Percentiles rank a stretch among this genome's conserved stretches.
Evolutionary conservation across 2,888 invertebrate genomes (phyloP).

Genomic region (Malthinus flaveolus): DNA sequence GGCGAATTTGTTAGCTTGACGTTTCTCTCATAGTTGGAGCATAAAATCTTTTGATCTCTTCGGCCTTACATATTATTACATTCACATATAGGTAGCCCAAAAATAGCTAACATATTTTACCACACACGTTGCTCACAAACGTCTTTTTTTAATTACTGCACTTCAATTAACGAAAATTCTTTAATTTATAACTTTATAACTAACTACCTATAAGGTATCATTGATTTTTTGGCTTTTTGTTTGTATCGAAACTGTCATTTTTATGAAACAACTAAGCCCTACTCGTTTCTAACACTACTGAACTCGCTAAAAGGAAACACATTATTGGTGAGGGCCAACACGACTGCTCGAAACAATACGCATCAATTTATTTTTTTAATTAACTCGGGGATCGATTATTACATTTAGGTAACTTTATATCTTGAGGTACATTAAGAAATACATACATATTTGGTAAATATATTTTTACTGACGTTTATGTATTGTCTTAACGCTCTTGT

Average conservation of each 20-base stretch:
- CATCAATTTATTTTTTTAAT: constrained; percentile 34
- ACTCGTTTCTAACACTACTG: constrained; percentile 38
- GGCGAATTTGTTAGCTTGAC: neutral
- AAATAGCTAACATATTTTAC: constrained; percentile 26
- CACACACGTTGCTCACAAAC: constrained; percentile 25
- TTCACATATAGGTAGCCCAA: constrained; percentile 15
- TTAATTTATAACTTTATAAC: too few relatives aligned
- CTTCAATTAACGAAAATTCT: too few relatives aligned
- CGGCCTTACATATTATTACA: neutral
- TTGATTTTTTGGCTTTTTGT: neutral
- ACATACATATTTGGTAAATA: neutral
- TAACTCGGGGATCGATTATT: constrained; percentile 38
- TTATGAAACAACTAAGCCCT: constrained; percentile 27
- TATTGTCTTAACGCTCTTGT: neutral
- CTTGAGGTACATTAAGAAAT: too few relatives aligned
- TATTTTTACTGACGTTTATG: constrained; percentile 5
- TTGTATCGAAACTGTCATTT: neutral
- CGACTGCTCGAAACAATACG: constrained; percentile 28
- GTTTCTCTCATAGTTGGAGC: neutral
- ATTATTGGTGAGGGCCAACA: constrained; percentile 35
- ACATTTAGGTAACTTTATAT: neutral
- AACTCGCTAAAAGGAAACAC: constrained; percentile 10
- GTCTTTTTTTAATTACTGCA: constrained; percentile 1
- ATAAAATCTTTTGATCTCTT: constrained; percentile 10
- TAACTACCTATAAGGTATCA: too few relatives aligned